Conservation (phyloP, 2,888 invertebrate genomes). For the Pediacus dermestoides region DNA sequence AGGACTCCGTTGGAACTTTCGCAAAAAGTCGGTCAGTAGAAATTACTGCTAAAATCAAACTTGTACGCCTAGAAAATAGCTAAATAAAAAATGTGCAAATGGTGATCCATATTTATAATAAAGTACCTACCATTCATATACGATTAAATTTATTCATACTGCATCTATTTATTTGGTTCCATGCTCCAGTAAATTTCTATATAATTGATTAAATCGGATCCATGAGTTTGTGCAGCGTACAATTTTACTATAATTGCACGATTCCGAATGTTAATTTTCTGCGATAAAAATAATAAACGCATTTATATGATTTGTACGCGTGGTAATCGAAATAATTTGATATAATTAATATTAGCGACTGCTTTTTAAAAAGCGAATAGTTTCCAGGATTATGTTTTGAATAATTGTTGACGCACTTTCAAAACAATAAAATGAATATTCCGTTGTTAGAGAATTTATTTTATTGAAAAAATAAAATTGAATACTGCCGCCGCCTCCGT, state of each 20-base stretch:
- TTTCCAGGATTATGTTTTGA: too few relatives aligned
- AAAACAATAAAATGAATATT: too few relatives aligned
- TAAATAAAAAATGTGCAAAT: too few relatives aligned
- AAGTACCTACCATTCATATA: too few relatives aligned
- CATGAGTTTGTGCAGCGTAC: background rate
- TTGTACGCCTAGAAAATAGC: too few relatives aligned
- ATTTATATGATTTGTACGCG: background rate
- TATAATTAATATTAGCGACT: background rate
- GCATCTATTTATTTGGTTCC: constrained; percentile 1
- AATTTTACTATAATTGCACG: background rate
- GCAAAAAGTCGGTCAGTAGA: background rate
- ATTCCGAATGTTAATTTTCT: background rate
- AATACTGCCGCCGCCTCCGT: too few relatives aligned
- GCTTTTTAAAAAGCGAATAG: too few relatives aligned
- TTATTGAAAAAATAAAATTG: too few relatives aligned
- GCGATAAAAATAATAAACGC: constrained; percentile 1
- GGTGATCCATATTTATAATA: too few relatives aligned
- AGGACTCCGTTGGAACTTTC: background rate
- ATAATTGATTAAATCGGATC: background rate
- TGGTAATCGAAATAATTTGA: background rate
- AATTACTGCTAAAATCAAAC: too few relatives aligned
- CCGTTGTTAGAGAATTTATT: too few relatives aligned
- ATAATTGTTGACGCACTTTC: too few relatives aligned
- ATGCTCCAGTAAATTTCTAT: constrained; percentile 1
- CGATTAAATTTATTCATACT: background rate